These are phyloP conservation scores for Myripristis jacobus DNA, from an alignment of 2,797 vertebrate species.

Conservation along the genomic window DNA sequence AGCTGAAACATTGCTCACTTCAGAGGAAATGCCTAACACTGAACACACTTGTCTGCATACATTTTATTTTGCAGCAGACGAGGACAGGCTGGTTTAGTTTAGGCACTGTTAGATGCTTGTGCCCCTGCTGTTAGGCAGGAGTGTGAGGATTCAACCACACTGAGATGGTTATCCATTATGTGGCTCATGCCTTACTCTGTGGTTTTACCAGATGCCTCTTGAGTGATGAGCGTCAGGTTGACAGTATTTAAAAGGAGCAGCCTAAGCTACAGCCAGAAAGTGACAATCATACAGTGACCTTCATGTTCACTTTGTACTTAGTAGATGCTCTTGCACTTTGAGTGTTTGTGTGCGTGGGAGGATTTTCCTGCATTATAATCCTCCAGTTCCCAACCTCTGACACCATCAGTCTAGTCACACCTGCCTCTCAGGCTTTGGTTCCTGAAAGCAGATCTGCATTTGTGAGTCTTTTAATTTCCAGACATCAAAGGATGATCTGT, in stretches of 20 bases:
- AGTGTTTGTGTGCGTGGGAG: conserved; percentile 11
- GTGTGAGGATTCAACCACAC: conserved; percentile 30
- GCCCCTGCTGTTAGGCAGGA: conserved; percentile 51
- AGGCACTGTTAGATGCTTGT: conserved; percentile 22
- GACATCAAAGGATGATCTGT: conserved; percentile 65
- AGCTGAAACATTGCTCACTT: conserved; percentile 19
- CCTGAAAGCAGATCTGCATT: conserved; percentile 48
- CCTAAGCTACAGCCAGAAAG: conserved; percentile 14
- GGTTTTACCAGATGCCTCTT: conserved; percentile 31
- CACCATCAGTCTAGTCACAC: conserved; percentile 54
- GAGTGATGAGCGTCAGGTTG: conserved; percentile 43
- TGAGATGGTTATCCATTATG: conserved; percentile 34
- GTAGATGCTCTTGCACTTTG: conserved; percentile 19
- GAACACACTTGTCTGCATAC: conserved; percentile 41
- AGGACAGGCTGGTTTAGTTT: conserved; percentile 25
- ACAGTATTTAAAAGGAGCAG: conserved; percentile 32
- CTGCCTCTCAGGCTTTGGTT: conserved; percentile 56
- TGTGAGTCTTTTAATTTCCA: conserved; percentile 61
- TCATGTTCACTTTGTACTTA: conserved; percentile 40
- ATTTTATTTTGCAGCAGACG: conserved; percentile 35
- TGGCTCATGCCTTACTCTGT: conserved; percentile 31
- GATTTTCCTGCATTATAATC: conserved; percentile 30
- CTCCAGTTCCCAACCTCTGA: conserved; percentile 34
- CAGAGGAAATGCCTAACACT: conserved; percentile 3
- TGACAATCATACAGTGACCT: conserved; percentile 27